Percentiles rank a stretch among this genome's conserved stretches.
phyloP scores from a whole-genome alignment of 2,888 invertebrate species.

The Epirrita christyi region DNA sequence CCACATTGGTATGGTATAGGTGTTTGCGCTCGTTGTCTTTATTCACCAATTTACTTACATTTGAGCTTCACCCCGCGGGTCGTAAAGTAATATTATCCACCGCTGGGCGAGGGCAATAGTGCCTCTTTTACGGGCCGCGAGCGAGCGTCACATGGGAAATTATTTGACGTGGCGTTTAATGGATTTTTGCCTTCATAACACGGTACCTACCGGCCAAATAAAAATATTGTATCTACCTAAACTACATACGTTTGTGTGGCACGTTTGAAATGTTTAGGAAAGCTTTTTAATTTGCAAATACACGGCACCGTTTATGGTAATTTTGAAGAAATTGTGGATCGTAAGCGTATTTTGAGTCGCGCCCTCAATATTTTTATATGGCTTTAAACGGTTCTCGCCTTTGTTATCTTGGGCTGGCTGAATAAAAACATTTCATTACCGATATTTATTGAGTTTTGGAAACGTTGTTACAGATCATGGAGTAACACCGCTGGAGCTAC shows the following conservation, averaged over 20 bases:
- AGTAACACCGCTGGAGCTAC: conserved; percentile 85
- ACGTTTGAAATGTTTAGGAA: conserved; percentile 45
- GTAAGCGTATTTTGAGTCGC: conserved; percentile 33
- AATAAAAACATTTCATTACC: conserved; percentile 27
- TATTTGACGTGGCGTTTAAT: conserved; percentile 85
- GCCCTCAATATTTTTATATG: conserved; percentile 38
- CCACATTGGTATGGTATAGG: conserved; percentile 27
- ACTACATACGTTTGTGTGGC: conserved; percentile 49
- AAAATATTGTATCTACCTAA: conserved; percentile 65
- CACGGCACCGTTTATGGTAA: conserved; percentile 30
- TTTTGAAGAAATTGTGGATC: conserved; percentile 32
- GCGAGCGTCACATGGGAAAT: conserved; percentile 84
- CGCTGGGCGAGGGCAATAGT: conserved; percentile 81
- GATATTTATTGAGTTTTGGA: conserved; percentile 9
- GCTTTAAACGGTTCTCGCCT: conserved; percentile 35
- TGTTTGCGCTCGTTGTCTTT: conserved; percentile 69
- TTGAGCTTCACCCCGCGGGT: conserved; percentile 75
- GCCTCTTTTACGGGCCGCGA: conserved; percentile 84
- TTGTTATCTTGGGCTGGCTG: conserved; percentile 33
- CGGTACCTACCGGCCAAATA: conserved; percentile 79
- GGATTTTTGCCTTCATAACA: conserved; percentile 85
- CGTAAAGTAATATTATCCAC: conserved; percentile 84
- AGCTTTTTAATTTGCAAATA: conserved; percentile 33
- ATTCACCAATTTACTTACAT: conserved; percentile 83
- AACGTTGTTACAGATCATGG: conserved; percentile 57